These are phyloP conservation scores for Typhlomys cinereus DNA, from an alignment of 2,113 vertebrate genomes.

Conservation along the genomic window DNA sequence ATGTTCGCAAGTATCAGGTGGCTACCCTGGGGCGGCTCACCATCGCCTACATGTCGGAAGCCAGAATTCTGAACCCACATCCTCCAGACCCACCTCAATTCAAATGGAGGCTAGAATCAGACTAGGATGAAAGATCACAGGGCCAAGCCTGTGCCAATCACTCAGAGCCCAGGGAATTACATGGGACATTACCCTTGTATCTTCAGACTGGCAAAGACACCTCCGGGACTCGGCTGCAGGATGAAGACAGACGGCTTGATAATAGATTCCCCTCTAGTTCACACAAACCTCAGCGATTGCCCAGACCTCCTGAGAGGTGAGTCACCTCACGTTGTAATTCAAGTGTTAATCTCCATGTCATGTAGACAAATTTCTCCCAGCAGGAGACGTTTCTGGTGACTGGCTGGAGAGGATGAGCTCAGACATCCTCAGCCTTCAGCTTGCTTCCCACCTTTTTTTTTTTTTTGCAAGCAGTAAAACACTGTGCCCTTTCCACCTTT, in stretches of 20 bases:
- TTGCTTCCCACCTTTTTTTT: neutral
- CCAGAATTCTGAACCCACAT: neutral
- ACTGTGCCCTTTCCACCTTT: neutral
- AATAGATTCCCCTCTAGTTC: conserved; percentile 1
- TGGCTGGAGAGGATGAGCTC: neutral
- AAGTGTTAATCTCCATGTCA: conserved; percentile 62
- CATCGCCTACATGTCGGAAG: neutral
- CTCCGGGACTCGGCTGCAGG: conserved; percentile 43
- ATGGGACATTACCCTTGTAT: conserved; percentile 59
- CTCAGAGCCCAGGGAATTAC: conserved; percentile 63
- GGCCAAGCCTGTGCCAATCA: neutral
- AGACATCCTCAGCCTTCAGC: neutral
- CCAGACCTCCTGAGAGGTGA: conserved; percentile 43
- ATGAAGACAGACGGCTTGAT: conserved; percentile 67
- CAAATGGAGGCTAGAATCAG: neutral
- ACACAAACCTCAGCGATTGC: neutral
- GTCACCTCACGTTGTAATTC: conserved; percentile 64
- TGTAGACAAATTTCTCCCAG: conserved; percentile 60
- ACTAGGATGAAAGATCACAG: neutral
- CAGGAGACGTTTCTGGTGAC: conserved; percentile 26
- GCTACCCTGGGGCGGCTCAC: neutral
- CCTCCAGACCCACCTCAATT: neutral
- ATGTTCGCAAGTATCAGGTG: conserved; percentile 23
- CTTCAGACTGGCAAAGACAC: conserved; percentile 51
- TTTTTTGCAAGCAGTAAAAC: neutral